A percentile compares a stretch with the other conserved stretches of the same genome.
phyloP scores from a whole-genome alignment of 2,113 vertebrate species.

The Caranx ignobilis region DNA sequence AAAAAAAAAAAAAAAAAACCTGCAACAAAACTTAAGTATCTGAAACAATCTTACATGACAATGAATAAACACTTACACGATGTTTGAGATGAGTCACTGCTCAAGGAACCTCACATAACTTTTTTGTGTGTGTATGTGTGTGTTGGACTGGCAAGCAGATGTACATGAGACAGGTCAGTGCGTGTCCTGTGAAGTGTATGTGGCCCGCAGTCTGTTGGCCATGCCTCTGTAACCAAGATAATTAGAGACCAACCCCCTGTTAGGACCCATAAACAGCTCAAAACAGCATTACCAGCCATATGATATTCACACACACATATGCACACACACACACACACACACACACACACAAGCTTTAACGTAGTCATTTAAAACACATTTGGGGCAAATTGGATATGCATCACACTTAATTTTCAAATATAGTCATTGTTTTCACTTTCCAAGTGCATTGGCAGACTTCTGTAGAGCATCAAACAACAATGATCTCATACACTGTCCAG shows the following conservation, averaged over 20 bases:
- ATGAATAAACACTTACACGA: constrained; percentile 15
- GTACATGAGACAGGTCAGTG: constrained; percentile 77
- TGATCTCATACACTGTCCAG: neutral
- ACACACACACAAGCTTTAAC: constrained; percentile 21
- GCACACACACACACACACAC: constrained; percentile 30
- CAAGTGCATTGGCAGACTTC: neutral
- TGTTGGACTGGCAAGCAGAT: constrained; percentile 64
- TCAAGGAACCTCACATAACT: constrained; percentile 14
- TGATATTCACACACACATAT: constrained; percentile 43
- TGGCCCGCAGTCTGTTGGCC: constrained; percentile 78
- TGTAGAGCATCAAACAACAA: constrained; percentile 8
- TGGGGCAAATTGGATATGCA: constrained; percentile 7
- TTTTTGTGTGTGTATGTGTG: constrained; percentile 14
- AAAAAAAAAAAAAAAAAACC: neutral
- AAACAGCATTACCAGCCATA: constrained; percentile 63
- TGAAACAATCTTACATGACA: neutral
- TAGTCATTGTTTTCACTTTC: constrained; percentile 13
- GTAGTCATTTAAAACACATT: constrained; percentile 37
- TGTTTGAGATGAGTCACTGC: constrained; percentile 31
- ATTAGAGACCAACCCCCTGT: constrained; percentile 78
- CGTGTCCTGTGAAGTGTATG: constrained; percentile 72
- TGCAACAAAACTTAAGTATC: no score
- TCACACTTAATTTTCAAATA: constrained; percentile 43
- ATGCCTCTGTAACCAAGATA: constrained; percentile 82
- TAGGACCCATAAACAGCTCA: constrained; percentile 73